Conservation (phyloP, 2,888 invertebrate species). For the Osedax frankpressi region DNA sequence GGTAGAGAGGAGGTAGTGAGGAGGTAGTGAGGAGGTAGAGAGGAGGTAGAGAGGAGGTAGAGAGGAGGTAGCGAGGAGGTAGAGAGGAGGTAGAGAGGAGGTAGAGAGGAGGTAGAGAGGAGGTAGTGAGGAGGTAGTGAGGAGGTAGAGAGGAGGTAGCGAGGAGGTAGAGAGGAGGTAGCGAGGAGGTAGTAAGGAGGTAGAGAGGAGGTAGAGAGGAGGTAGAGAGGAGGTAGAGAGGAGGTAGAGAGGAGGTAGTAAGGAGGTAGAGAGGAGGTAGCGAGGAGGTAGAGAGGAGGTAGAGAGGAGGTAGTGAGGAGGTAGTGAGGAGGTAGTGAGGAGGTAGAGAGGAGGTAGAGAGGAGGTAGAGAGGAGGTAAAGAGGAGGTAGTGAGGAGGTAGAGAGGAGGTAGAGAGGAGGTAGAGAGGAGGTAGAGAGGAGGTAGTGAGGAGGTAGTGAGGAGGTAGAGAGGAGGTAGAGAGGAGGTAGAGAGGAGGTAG, state of each 20-base stretch:
- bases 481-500: neutral
- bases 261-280: neutral
- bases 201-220: neutral
- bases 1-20: neutral
- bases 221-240: neutral
- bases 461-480: neutral
- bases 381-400: neutral
- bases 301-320: neutral
- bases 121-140: neutral
- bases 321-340: neutral
- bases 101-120: neutral
- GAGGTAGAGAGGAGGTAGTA: neutral
- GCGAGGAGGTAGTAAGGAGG: neutral
- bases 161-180: neutral
- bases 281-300: neutral
- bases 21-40: neutral
- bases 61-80: neutral
- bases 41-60: neutral
- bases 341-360: neutral
- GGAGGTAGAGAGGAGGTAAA: too few relatives aligned
- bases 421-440: neutral
- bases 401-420: neutral
- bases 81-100: neutral
- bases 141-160: neutral
- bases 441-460: neutral